Conservation (phyloP, 2,797 vertebrate species). For the Oreochromis mossambicus region DNA sequence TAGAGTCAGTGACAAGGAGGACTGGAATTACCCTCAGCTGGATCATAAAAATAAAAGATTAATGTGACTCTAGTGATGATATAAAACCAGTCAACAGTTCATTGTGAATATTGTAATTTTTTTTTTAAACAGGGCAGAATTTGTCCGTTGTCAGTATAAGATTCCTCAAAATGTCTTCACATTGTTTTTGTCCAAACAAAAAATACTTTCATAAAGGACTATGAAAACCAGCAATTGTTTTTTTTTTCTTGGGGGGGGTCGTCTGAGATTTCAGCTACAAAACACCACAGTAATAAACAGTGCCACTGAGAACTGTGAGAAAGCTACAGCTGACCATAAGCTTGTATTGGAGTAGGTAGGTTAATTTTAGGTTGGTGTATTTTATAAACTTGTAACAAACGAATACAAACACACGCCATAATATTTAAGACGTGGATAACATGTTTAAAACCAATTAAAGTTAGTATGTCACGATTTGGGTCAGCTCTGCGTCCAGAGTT, state of each 20-base stretch:
- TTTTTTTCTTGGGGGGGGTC: too few species aligned
- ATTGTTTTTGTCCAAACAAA: background rate
- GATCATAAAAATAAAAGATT: constrained; percentile 9
- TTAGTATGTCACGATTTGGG: background rate
- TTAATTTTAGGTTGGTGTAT: background rate
- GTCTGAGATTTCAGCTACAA: background rate
- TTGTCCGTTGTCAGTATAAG: background rate
- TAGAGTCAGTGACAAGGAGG: constrained; percentile 15
- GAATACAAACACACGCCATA: background rate
- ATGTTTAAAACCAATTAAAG: background rate
- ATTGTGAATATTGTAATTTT: background rate
- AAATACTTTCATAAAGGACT: background rate
- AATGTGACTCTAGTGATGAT: background rate
- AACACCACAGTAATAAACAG: background rate
- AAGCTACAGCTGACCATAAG: background rate
- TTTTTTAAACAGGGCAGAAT: background rate
- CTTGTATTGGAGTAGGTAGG: background rate
- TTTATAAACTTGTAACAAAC: background rate
- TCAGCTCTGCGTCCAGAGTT: background rate
- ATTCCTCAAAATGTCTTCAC: background rate
- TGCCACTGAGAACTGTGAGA: background rate
- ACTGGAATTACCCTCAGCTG: constrained; percentile 8
- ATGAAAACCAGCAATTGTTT: background rate
- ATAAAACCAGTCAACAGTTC: background rate
- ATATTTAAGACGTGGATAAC: background rate